Evolutionary conservation across 92 coral and sea anemone species (phyloP), one percentile per base, ranked within the genome.

Genomic region (Galaxea fascicularis): DNA sequence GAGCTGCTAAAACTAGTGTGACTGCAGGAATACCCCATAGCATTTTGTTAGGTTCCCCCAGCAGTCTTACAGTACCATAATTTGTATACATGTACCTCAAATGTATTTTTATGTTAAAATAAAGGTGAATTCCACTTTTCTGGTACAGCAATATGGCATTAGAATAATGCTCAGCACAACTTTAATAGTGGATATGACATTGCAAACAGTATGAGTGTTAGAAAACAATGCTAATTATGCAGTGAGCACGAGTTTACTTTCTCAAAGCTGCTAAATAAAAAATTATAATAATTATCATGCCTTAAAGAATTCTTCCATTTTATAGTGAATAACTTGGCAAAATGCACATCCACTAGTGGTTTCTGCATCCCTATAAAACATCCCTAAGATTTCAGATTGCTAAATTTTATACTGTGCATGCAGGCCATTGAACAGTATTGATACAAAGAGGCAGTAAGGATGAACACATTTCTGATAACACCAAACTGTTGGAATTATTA

Each of bases 401-500:
- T n/a, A n/a, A n/a, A n/a, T n/a, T n/a, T n/a, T n/a, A n/a, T n/a
- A n/a, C n/a, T n/a, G n/a, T n/a, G n/a, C n/a, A n/a, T n/a, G n/a
- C n/a, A n/a, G n/a, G n/a, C n/a, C n/a, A n/a, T n/a, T n/a, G n/a
- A n/a, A n/a, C n/a, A n/a, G n/a, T n/a, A n/a, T n/a, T n/a, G n/a
- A n/a, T n/a, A 39, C 80, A 83, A 26, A 64, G 14, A 35, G 74
- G 74, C 73, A 18, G 18, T 21, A 74, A 64, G 9, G 80, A 74
- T 64, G 71, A 73, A 10, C 31, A 53, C 76, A 84, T 5, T 35
- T 84, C 88, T 73, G 88, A 63, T 41, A 84, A 73, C 17, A 84
- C 57, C 75, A 84, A 84, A 63, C 81, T 57, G 63, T 84, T 75
- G 30, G 45, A 13, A 49, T 74, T 84, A 29, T 75, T 47, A 28